phyloP scores from a whole-genome alignment of 1,140 invertebrate species.

The Grapholita molesta region DNA sequence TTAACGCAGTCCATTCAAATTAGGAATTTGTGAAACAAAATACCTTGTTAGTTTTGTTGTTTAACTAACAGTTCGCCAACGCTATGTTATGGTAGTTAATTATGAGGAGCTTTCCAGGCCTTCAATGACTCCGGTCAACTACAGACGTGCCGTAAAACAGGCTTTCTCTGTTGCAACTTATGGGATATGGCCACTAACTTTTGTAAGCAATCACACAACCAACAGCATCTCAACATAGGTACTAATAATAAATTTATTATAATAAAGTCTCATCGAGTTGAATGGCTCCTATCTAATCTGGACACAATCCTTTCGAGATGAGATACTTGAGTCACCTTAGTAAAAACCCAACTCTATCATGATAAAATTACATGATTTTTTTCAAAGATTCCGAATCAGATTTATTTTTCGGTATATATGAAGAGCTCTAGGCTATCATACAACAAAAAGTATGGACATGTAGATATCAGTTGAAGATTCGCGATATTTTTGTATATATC shows the following conservation, averaged over 20 bases:
- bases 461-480: too few species aligned
- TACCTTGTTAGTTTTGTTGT: not conserved
- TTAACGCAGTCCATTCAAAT: not conserved
- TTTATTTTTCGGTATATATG: too few species aligned
- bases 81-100: not conserved
- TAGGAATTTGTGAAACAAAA: too few species aligned
- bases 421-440: too few species aligned
- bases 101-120: slow-evolving; percentile 2
- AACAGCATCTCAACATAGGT: not conserved
- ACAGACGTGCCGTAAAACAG: not conserved
- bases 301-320: too few species aligned
- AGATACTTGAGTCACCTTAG: too few species aligned
- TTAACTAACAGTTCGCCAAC: not conserved
- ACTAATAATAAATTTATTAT: not conserved
- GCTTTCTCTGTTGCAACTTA: not conserved
- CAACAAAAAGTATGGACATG: too few species aligned
- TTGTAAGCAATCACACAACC: not conserved
- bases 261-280: not conserved
- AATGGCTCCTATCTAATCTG: too few species aligned
- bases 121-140: slow-evolving; percentile 1
- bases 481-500: too few species aligned
- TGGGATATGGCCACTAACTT: not conserved
- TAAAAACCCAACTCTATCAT: too few species aligned
- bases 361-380: too few species aligned
- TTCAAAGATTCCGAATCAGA: not conserved